Evolutionary conservation across 2,113 vertebrate genomes (phyloP).

Genomic region (Pollachius pollachius): DNA sequence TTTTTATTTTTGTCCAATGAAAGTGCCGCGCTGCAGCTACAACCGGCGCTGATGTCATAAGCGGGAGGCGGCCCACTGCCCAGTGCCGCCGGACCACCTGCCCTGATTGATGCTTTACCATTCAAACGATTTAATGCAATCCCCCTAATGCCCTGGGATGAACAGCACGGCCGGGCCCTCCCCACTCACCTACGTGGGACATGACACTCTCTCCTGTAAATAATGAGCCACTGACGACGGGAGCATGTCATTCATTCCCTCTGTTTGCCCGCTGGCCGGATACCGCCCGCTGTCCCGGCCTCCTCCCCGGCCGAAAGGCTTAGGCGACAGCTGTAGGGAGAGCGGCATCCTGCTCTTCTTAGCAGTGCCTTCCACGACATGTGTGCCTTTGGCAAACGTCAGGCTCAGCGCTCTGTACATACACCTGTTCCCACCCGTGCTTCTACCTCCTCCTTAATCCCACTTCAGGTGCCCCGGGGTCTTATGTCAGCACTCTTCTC

Average conservation of each 20-base stretch:
- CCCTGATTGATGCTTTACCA: conserved; percentile 45
- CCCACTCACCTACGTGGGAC: conserved; percentile 2
- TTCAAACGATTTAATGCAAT: conserved; percentile 50
- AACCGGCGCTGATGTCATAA: conserved; percentile 38
- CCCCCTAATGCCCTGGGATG: conserved; percentile 46
- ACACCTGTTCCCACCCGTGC: not conserved
- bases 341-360: conserved; percentile 1
- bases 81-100: not conserved
- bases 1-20: conserved; percentile 35
- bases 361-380: too few relatives aligned
- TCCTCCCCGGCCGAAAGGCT: conserved; percentile 9
- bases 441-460: not conserved
- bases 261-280: too few relatives aligned
- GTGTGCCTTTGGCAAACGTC: not conserved
- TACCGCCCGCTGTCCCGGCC: not conserved
- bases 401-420: not conserved
- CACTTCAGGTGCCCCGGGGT: not conserved
- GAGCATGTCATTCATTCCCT: not conserved
- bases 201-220: conserved; percentile 34
- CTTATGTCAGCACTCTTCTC: conserved; percentile 44
- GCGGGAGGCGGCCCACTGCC: conserved; percentile 24
- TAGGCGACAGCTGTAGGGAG: not conserved
- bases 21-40: conserved; percentile 41
- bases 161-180: conserved; percentile 12
- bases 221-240: conserved; percentile 15